Evolutionary conservation across 2,797 vertebrate species (phyloP), one percentile per base, ranked within the genome.

Genomic region (Scarus forsteni): DNA sequence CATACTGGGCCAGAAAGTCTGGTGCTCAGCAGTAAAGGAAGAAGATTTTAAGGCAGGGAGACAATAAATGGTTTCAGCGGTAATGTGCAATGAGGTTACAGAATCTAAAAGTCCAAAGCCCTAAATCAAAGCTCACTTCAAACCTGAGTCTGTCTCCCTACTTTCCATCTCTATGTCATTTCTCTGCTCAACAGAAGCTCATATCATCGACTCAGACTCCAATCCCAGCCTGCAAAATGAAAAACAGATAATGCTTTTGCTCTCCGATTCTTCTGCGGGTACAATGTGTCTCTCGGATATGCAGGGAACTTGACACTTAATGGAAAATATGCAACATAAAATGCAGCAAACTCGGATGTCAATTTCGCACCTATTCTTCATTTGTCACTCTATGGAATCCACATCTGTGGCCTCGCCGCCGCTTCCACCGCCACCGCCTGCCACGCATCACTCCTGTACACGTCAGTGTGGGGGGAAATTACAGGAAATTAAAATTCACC

Each of bases 401-500:
- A 43, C 76, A 76, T 77, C 76, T 83, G 80, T 15, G 59, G 67
- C 64, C 54, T 51, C 43, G 16, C 8, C 27, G 27, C 27, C 27
- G 27, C 27, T 27, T 2, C 27, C 27, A 27, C 27, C 27, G 27
- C 27, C 27, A 43, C 66, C 39, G 51, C 63, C 69, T 14, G 55
- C 71, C 61, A 56, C 75, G 53, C 72, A 68, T 77, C 70, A 18
- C 76, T 64, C 53, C 15, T 11, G 8, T 59, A 19, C 67, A 45
- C 14, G 36, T 48, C 70, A n/a, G 44, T 0, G 12, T 57, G 1
- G 19, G 19, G 16, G 19, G 50, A 84, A 80, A 85, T 86, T 45
- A 71, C 80, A 88, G 88, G 75, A 86, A 90, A 89, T 91, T 76
- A 85, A 83, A 88, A 68, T 66, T 27, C 51, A 7, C 73, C 61